Percentiles rank a stretch among this genome's conserved stretches.
Evolutionary conservation across 2,888 invertebrate species (phyloP).

Genomic region (Drosophila colorata): DNA sequence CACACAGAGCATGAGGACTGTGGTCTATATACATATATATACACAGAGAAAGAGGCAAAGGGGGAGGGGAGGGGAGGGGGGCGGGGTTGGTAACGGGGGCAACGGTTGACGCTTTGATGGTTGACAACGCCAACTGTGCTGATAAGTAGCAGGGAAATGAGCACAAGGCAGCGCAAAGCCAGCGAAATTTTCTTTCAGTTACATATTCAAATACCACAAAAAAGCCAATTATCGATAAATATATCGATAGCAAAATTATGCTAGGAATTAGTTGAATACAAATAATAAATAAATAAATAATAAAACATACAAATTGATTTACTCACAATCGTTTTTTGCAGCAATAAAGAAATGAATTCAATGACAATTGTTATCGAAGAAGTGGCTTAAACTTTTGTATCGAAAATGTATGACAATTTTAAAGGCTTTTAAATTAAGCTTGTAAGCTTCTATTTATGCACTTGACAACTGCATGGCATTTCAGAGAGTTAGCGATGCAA

Average conservation of each 20-base stretch:
- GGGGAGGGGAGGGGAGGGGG: slow-evolving; percentile 6
- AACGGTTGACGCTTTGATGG: slow-evolving; percentile 11
- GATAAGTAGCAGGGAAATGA: slow-evolving; percentile 66
- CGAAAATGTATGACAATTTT: no score
- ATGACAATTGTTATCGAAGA: no score
- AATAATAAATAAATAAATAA: no score
- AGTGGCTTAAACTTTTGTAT: no score
- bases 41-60: neutral
- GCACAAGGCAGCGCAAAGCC: slow-evolving; percentile 43
- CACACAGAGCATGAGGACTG: slow-evolving; percentile 34
- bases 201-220: neutral
- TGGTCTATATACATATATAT: slow-evolving; percentile 1
- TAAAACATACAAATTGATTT: no score
- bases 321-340: no score
- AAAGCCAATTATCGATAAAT: slow-evolving; percentile 27
- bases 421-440: neutral
- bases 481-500: no score
- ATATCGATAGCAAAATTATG: neutral
- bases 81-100: neutral
- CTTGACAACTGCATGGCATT: no score
- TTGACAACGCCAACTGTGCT: slow-evolving; percentile 31
- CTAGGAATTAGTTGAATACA: neutral
- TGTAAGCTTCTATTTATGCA: no score
- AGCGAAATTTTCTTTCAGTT: slow-evolving; percentile 14
- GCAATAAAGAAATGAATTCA: no score